Base-by-base conservation (phyloP, 2,113 vertebrate genomes). In the Nansenia antarctica region DNA sequence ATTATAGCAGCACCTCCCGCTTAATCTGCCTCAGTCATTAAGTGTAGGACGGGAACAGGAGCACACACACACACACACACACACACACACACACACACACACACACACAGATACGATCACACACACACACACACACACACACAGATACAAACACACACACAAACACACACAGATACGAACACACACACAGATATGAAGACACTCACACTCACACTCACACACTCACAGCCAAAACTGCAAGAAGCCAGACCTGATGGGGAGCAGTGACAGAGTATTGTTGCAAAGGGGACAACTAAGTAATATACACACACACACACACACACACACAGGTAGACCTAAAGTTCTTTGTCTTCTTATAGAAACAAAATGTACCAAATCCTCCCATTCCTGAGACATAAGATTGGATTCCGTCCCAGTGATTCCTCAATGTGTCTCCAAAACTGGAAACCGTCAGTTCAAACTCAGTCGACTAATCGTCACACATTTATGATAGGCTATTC, bases 21-120 rank as follows among this genome's bases (percentile, higher is more conserved):
- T 11, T 5, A 37, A 37, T 37, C 11, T 37, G 11, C 35, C 35
- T 37, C 37, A 63, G 49, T 60, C 47, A 67, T 22, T 32, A 22
- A 9, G 34, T 49, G 18, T 2, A 7, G 60, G 42, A 39, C 11
- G 42, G 11, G 42, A 45, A 45, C 14, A 45, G 42, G 42, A 5
- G 75, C 52, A 3, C 22, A 70, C 26, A 49, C 61, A 75, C 65
- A 77, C 67, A 73, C 52, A 55, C 47, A 22, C 34, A 60, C 58
- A 67, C 65, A 72, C 62, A 55, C 30, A 69, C 24, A 15, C 35
- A 62, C 7, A 26, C 60, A 65, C 73, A 67, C 65, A 74, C 32
- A 65, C 53, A 49, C 26, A 72, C n/a, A n/a, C n/a, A n/a, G n/a
- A n/a, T n/a, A n/a, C n/a, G n/a, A n/a, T 49, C 29, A 42, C 60